A percentile compares a stretch with the other conserved stretches of the same genome.
Evolutionary conservation across 2,888 invertebrate species (phyloP).

Genomic region (Liodrosophila aerea): DNA sequence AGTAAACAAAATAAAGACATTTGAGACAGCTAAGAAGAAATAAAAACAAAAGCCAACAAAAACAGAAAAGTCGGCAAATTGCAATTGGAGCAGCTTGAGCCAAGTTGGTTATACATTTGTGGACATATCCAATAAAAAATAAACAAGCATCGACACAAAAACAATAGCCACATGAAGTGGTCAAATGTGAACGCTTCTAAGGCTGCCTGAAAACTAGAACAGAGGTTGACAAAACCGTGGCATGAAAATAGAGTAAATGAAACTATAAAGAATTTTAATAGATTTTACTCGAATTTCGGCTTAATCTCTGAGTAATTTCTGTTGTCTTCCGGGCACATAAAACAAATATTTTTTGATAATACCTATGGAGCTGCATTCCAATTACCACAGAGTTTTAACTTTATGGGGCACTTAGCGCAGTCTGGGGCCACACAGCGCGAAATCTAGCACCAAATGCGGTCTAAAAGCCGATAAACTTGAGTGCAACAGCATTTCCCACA

Average conservation of each 20-base stretch:
- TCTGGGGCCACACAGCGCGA: slow-evolving; percentile 53
- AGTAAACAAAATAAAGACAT: slow-evolving; percentile 49
- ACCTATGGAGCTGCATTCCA: slow-evolving; percentile 36
- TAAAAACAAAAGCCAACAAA: slow-evolving; percentile 13
- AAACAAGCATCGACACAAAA: slow-evolving; percentile 72
- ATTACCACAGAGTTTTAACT: slow-evolving; percentile 36
- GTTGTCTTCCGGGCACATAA: slow-evolving; percentile 10
- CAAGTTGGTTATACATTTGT: slow-evolving; percentile 1
- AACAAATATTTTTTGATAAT: slow-evolving; percentile 5
- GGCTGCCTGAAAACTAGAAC: slow-evolving; percentile 44
- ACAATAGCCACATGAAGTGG: slow-evolving; percentile 35
- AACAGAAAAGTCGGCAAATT: slow-evolving; percentile 34
- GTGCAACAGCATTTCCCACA: slow-evolving; percentile 23
- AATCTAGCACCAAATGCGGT: slow-evolving; percentile 49
- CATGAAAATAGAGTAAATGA: not conserved
- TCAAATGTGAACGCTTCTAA: slow-evolving; percentile 62
- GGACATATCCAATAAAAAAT: slow-evolving; percentile 19
- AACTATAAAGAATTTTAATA: not conserved
- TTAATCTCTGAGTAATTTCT: not conserved
- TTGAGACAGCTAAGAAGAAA: slow-evolving; percentile 37
- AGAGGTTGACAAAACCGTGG: slow-evolving; percentile 27
- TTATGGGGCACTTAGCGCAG: slow-evolving; percentile 50
- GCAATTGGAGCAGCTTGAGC: slow-evolving; percentile 47
- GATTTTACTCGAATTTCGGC: too few species aligned
- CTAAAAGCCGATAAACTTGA: slow-evolving; percentile 35